phyloP scores from a whole-genome alignment of 2,888 invertebrate species.

The Cheilosia vulpina region DNA sequence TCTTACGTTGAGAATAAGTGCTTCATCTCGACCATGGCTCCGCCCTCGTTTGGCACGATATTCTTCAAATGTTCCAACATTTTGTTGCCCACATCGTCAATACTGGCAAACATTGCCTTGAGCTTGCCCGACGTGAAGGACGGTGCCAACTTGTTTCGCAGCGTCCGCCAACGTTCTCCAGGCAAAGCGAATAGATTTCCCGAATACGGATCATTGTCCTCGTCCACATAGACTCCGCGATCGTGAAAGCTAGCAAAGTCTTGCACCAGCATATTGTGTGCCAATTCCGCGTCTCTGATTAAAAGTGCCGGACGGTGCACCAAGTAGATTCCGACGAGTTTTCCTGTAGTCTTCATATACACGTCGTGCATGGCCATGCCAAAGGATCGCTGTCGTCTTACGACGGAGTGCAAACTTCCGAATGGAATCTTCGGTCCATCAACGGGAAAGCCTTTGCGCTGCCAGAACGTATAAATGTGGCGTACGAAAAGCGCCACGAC shows the following conservation, averaged over 20 bases:
- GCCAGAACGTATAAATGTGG: constrained; percentile 81
- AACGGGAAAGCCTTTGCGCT: constrained; percentile 81
- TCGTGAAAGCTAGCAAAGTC: constrained; percentile 88
- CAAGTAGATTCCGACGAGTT: constrained; percentile 86
- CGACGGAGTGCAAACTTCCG: constrained; percentile 86
- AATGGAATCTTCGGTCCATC: constrained; percentile 86
- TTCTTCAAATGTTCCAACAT: constrained; percentile 84
- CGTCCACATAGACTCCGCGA: constrained; percentile 86
- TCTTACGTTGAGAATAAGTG: constrained; percentile 79
- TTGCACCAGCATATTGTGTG: constrained; percentile 86
- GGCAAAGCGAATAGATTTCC: constrained; percentile 85
- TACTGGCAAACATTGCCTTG: constrained; percentile 86
- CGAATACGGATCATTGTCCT: constrained; percentile 86
- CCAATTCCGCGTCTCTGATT: constrained; percentile 86
- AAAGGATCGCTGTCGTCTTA: constrained; percentile 85
- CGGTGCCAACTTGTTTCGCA: constrained; percentile 87
- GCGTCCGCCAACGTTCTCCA: constrained; percentile 86
- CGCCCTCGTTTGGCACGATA: constrained; percentile 79
- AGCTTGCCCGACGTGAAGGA: constrained; percentile 88
- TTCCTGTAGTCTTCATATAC: constrained; percentile 83
- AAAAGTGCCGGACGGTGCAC: constrained; percentile 86
- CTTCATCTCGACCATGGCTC: constrained; percentile 84
- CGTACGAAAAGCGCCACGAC: constrained; percentile 77
- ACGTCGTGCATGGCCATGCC: constrained; percentile 86
- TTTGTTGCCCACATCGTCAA: constrained; percentile 85